These are phyloP conservation scores for Cyprinodon tularosa DNA, from an alignment of 2,113 vertebrate genomes.

Conservation along the genomic window DNA sequence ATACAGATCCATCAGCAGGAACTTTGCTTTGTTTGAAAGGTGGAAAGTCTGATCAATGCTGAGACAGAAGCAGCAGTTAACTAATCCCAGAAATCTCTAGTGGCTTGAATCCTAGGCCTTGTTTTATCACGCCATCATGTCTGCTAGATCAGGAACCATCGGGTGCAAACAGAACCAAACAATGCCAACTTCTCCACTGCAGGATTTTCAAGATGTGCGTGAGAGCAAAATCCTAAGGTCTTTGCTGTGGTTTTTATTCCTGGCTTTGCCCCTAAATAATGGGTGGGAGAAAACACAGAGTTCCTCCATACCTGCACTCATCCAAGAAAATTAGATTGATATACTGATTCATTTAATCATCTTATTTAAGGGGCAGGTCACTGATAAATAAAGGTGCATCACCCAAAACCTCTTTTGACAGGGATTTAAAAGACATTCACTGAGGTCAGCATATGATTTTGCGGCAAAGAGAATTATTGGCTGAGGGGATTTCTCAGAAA, in stretches of 20 bases:
- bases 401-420: constrained; percentile 22
- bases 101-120: constrained; percentile 45
- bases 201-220: constrained; percentile 39
- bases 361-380: constrained; percentile 10
- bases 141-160: constrained; percentile 64
- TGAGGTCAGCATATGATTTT: constrained; percentile 60
- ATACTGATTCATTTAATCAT: constrained; percentile 5
- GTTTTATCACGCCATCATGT: constrained; percentile 58
- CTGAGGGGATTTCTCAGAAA: constrained; percentile 69
- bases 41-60: constrained; percentile 41
- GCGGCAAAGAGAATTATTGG: constrained; percentile 64
- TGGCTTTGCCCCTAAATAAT: constrained; percentile 50
- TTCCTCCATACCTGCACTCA: constrained; percentile 29
- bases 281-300: constrained; percentile 11
- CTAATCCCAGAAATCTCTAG: constrained; percentile 66
- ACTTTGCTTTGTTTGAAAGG: constrained; percentile 33
- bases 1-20: constrained; percentile 54
- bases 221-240: constrained; percentile 62
- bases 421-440: constrained; percentile 34
- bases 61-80: constrained; percentile 59
- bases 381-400: constrained; percentile 27
- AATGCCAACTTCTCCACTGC: constrained; percentile 42
- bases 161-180: constrained; percentile 49
- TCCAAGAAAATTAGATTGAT: constrained; percentile 19
- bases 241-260: constrained; percentile 57